phyloP scores from a whole-genome alignment of 2,113 vertebrate genomes.

The Mus pahari region DNA sequence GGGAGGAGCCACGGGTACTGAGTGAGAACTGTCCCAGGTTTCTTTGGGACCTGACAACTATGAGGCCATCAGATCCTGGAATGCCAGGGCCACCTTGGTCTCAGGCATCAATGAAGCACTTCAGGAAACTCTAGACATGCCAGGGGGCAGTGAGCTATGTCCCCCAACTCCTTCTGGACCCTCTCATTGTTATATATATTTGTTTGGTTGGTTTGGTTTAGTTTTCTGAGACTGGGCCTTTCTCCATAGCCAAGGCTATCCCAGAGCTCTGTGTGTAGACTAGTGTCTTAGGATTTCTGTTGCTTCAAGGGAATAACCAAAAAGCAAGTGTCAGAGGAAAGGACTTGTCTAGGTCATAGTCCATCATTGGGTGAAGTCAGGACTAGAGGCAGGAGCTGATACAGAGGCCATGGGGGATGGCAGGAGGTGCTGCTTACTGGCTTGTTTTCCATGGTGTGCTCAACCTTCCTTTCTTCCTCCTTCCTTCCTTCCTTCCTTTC shows the following conservation, averaged over 20 bases:
- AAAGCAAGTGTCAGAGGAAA: too few relatives aligned
- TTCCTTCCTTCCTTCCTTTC: too few relatives aligned
- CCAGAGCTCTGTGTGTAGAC: not conserved
- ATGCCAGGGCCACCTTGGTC: not conserved
- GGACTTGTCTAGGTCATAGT: too few relatives aligned
- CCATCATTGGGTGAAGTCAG: too few relatives aligned
- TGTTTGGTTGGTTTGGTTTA: not conserved
- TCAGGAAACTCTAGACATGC: not conserved
- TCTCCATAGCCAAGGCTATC: not conserved
- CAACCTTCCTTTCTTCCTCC: too few relatives aligned
- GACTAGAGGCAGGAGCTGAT: too few relatives aligned
- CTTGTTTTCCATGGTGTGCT: too few relatives aligned
- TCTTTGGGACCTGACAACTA: not conserved
- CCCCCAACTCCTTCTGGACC: not conserved
- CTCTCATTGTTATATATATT: too few relatives aligned
- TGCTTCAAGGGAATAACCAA: too few relatives aligned
- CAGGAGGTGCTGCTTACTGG: too few relatives aligned
- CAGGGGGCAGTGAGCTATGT: not conserved
- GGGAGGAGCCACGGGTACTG: not conserved
- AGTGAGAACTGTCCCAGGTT: not conserved
- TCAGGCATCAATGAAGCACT: not conserved
- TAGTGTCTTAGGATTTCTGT: too few relatives aligned
- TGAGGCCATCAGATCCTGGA: not conserved
- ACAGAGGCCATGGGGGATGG: too few relatives aligned
- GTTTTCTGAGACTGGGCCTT: not conserved